A percentile compares a stretch with the other conserved stretches of the same genome.
Evolutionary conservation across 2,113 vertebrate species (phyloP).

Genomic region (Myotis davidii): DNA sequence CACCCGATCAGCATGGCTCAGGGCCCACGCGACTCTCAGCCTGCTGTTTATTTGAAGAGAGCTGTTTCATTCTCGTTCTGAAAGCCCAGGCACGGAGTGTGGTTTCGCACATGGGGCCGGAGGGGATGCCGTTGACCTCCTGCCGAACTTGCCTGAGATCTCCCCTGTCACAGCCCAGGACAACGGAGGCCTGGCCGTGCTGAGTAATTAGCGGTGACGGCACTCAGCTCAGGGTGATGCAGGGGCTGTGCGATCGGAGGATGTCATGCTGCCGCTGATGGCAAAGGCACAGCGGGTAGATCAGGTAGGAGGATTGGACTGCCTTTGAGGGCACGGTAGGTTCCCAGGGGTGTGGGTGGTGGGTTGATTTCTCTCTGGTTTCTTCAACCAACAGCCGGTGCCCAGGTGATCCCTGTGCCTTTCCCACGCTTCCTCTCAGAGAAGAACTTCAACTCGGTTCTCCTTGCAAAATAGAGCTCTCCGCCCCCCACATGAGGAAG

Average conservation of each 20-base stretch:
- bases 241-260: conserved; percentile 74
- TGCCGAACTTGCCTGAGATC: conserved; percentile 68
- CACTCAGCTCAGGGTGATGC: conserved; percentile 78
- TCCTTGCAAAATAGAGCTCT: too few species aligned
- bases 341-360: conserved; percentile 69
- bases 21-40: not conserved
- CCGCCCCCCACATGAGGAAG: too few species aligned
- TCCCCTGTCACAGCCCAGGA: conserved; percentile 68
- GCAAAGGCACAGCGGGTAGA: conserved; percentile 80
- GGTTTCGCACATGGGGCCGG: not conserved
- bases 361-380: conserved; percentile 73
- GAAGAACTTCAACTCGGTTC: conserved; percentile 44
- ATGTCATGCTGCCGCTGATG: conserved; percentile 70
- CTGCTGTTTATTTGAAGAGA: not conserved
- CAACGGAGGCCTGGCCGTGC: conserved; percentile 72
- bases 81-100: conserved; percentile 15
- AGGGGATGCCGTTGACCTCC: conserved; percentile 60
- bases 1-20: not conserved
- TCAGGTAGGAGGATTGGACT: conserved; percentile 73
- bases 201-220: conserved; percentile 79
- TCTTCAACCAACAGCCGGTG: conserved; percentile 69
- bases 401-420: conserved; percentile 37
- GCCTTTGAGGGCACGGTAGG: conserved; percentile 77
- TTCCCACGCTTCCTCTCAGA: conserved; percentile 46
- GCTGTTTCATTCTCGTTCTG: conserved; percentile 41